A percentile compares a stretch with the other conserved stretches of the same genome.
Evolutionary conservation across 2,888 invertebrate genomes (phyloP).

Genomic region (Oscheius sp.): DNA sequence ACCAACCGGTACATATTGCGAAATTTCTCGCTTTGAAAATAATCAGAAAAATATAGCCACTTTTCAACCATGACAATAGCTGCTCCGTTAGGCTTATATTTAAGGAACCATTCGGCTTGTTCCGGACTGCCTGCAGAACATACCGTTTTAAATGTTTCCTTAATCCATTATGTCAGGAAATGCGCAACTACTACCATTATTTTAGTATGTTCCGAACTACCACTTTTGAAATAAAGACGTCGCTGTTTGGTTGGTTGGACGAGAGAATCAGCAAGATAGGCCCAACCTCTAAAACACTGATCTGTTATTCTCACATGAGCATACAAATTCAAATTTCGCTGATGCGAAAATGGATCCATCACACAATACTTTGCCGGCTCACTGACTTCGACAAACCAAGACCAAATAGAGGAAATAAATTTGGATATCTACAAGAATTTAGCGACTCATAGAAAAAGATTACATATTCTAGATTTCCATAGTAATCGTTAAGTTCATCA

Average conservation of each 20-base stretch:
- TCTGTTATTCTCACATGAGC: too few species aligned
- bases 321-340: slow-evolving; percentile 35
- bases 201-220: slow-evolving; percentile 5
- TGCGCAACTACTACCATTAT: neutral
- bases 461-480: neutral
- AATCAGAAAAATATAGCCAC: slow-evolving; percentile 63
- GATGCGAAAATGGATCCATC: slow-evolving; percentile 11
- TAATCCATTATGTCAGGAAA: too few species aligned
- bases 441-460: too few species aligned
- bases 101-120: slow-evolving; percentile 24
- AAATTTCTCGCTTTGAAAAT: slow-evolving; percentile 48
- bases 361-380: slow-evolving; percentile 17
- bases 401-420: slow-evolving; percentile 39
- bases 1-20: slow-evolving; percentile 45
- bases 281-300: slow-evolving; percentile 12
- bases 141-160: slow-evolving; percentile 37
- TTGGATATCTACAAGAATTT: slow-evolving; percentile 39
- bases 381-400: slow-evolving; percentile 44
- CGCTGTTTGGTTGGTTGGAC: neutral
- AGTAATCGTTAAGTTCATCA: neutral
- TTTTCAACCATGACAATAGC: slow-evolving; percentile 67
- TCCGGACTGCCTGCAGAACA: slow-evolving; percentile 38
- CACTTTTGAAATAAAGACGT: neutral
- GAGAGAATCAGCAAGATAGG: neutral
- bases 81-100: slow-evolving; percentile 45